Evolutionary conservation across 2,888 invertebrate species (phyloP).

Genomic region (Melikaiella ostensackeni): DNA sequence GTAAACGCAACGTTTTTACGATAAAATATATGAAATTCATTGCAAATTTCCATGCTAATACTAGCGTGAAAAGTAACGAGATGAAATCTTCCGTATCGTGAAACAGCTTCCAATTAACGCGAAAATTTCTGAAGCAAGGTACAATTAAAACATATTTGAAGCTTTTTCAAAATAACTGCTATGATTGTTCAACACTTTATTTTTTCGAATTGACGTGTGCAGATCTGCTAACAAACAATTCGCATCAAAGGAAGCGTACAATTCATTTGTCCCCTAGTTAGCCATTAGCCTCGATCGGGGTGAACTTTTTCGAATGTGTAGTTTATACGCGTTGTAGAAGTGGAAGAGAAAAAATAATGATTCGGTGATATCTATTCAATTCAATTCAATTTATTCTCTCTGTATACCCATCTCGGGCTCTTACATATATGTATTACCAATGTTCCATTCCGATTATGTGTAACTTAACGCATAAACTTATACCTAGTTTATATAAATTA

Average conservation of each 20-base stretch:
- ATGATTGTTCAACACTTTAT: conserved; percentile 27
- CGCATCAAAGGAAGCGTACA: conserved; percentile 17
- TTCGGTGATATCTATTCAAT: background rate
- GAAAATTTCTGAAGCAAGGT: conserved; percentile 17
- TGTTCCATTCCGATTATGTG: too few species aligned
- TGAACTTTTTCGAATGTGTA: background rate
- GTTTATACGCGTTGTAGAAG: background rate
- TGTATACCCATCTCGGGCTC: too few species aligned
- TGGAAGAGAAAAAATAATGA: background rate
- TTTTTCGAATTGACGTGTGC: background rate
- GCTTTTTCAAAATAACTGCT: conserved; percentile 17
- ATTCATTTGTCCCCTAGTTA: conserved; percentile 5
- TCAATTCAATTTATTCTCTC: too few species aligned
- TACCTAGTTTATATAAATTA: too few species aligned
- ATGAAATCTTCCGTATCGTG: conserved; percentile 25
- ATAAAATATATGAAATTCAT: background rate
- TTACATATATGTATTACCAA: too few species aligned
- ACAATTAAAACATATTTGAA: conserved; percentile 28
- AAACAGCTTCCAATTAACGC: conserved; percentile 34
- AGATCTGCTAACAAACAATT: conserved; percentile 30
- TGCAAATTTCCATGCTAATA: background rate
- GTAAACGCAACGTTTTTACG: conserved; percentile 77
- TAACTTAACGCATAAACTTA: too few species aligned
- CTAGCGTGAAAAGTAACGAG: background rate
- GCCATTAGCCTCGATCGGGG: background rate